Base-by-base conservation (phyloP, 2,888 invertebrate genomes). In the Polyommatus iphigenia region DNA sequence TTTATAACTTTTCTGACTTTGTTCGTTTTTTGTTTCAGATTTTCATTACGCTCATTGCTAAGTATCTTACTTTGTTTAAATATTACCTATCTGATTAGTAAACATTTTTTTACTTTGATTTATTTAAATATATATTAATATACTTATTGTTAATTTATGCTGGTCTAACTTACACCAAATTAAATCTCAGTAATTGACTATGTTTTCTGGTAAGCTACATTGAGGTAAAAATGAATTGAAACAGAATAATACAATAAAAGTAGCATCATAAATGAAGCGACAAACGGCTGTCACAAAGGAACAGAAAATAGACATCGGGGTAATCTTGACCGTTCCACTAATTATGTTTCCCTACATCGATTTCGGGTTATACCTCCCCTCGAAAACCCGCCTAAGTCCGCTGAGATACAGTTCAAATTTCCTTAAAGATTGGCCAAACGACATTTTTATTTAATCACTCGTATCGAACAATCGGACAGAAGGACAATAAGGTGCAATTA, bases 401-500 rank as follows among this genome's bases (percentile, higher is more conserved):
- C 4, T 24, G 7, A 50, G 5, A 29, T 77, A 77, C 13, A 32
- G 72, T 41, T 57, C 36, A 24, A 72, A 41, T 15, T 77, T 13
- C n/a, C 6, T 24, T 29, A 15, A 41, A n/a, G 46, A 73, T 54
- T 73, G 71, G 18, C 50, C 62, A 79, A 84, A 85, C 82, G 85
- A 87, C 84, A 85, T 87, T 85, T 89, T 88, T 85, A 85, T 87
- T 89, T 88, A 87, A 87, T 87, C 86, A 84, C 83, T 85, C 83
- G 85, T 87, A 88, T 88, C 85, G 87, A 85, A 86, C 85, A 87
- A 89, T 88, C 86, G 87, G 84, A 82, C 83, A 83, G 87, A 81
- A 87, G 85, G 86, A 88, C 87, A 89, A 88, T 88, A 86, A 88
- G 85, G 81, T 84, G 85, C 88, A 90, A 90, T 90, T 89, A 87